A percentile compares a stretch with the other conserved stretches of the same genome.
These are phyloP conservation scores for Garra rufa DNA, from an alignment of 2,113 vertebrate species.

Conservation along the genomic window DNA sequence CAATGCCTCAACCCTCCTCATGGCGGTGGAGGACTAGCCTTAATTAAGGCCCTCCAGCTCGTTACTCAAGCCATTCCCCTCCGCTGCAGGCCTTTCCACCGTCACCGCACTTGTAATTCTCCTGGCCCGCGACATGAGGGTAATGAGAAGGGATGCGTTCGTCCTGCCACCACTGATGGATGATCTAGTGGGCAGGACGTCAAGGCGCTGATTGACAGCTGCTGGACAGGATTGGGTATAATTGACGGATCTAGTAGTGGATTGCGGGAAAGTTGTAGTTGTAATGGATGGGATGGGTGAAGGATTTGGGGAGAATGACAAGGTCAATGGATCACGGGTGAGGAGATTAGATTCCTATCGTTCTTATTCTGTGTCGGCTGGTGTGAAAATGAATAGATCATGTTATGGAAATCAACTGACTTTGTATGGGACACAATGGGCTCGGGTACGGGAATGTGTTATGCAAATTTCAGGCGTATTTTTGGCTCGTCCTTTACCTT, in stretches of 20 bases:
- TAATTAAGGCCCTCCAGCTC: constrained; percentile 72
- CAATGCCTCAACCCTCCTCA: constrained; percentile 54
- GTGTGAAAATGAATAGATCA: constrained; percentile 6
- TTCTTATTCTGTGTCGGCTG: background rate
- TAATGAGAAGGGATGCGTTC: constrained; percentile 64
- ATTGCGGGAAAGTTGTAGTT: constrained; percentile 29
- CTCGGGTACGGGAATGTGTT: constrained; percentile 51
- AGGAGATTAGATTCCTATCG: constrained; percentile 27
- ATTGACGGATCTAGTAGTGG: constrained; percentile 46
- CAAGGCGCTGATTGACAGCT: constrained; percentile 62
- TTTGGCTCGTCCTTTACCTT: constrained; percentile 42
- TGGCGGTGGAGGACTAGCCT: constrained; percentile 57
- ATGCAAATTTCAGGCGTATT: constrained; percentile 67
- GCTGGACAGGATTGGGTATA: constrained; percentile 40
- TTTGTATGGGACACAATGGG: constrained; percentile 12
- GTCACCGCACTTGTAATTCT: constrained; percentile 71
- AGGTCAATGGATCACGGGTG: constrained; percentile 29
- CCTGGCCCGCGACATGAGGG: constrained; percentile 61
- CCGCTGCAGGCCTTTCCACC: constrained; percentile 65
- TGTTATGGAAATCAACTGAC: constrained; percentile 40
- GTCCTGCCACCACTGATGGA: constrained; percentile 62
- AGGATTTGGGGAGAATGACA: constrained; percentile 45
- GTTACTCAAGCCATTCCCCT: constrained; percentile 67
- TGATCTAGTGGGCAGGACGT: constrained; percentile 64
- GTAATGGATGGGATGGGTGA: background rate